Evolutionary conservation across 2,888 invertebrate genomes (phyloP), one percentile per base, ranked within the genome.

Genomic region (Camponotus fellah): DNA sequence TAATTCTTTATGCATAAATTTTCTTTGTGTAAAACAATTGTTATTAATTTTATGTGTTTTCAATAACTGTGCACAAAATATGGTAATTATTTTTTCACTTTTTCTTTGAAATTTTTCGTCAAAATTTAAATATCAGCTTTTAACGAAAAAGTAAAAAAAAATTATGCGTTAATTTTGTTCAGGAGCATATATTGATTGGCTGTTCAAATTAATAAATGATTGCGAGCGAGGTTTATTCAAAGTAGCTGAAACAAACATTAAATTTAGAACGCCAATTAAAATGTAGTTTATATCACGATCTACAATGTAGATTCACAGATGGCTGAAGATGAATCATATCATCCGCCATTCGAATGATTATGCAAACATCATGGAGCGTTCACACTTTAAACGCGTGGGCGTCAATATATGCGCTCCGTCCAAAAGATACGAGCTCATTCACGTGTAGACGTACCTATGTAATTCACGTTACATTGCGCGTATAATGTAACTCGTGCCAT

Each of bases 401-500:
- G 60, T 71, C 72, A 46, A 80, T 72, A 72, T 71, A 26, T 72
- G 71, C 69, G 26, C 58, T 32, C 40, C 72, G 60, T 46, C 46
- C 46, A 49, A 46, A 80, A 80, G 79, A 80, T 80, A 72, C 72
- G 79, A 62, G 72, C 37, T 60, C 60, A 72, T 79, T 79, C 60
- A 58, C 43, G 60, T 46, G 46, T 49, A 37, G 79, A 79, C 71
- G 60, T 80, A 72, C 60, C 79, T 80, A 80, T 80, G 79, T 80
- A 80, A 80, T 80, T 80, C 79, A 72, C 72, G 72, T 80, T 80
- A 80, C 79, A 80, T 80, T 62, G 72, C 46, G 60, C 46, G 79
- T 80, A 80, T 80, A 80, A 80, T 80, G 79, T 80, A 80, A 80
- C 79, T 43, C 60, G 79, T 80, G 72, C 79, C 60, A 79, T 79